Evolutionary conservation across 2,888 invertebrate species (phyloP), one percentile per base, ranked within the genome.

Genomic region (Autographa pulchrina): DNA sequence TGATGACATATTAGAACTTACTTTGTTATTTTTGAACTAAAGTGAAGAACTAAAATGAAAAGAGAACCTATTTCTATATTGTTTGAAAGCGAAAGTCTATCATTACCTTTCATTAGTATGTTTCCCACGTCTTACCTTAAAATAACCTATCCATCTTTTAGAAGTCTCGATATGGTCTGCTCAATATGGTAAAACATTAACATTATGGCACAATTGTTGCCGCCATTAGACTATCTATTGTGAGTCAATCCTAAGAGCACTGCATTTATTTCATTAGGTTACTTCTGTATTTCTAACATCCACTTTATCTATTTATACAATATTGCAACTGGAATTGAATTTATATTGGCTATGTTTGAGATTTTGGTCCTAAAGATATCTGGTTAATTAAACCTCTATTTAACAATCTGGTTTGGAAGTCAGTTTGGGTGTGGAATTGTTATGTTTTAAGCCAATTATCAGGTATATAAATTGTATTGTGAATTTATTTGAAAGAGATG

Each of bases 341-440:
- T 80, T 66, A 65, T 77, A 80, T 80, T 80, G 81, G 68, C 77
- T 63, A 58, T 66, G 77, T 61, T 61, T 75, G 48, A 66, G 76
- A 65, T 58, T 62, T 64, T n/a, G 64, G 56, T 75, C 48, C 75
- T 70, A 56, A 54, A 64, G 35, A 60, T 63, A 54, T 80, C 52
- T 66, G 71, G 14, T 20, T 56, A 25, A 25, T 25, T 56, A 56
- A 71, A 68, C n/a, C 35, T 18, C 41, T 71, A 35, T 77, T 70
- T 79, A 48, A 48, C 48, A n/a, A 48, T 48, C 48, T 48, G 7
- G 48, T 48, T 48, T 48, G 14, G 48, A 7, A 48, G 48, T 48
- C 16, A 16, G 48, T 48, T 48, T 48, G 48, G 48, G 48, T 48
- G 48, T 48, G 48, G 48, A 48, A 48, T 48, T 48, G 48, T 48